A percentile compares a stretch with the other conserved stretches of the same genome.
These are phyloP conservation scores for Riparia riparia DNA, from an alignment of 2,113 vertebrate genomes.

Conservation along the genomic window DNA sequence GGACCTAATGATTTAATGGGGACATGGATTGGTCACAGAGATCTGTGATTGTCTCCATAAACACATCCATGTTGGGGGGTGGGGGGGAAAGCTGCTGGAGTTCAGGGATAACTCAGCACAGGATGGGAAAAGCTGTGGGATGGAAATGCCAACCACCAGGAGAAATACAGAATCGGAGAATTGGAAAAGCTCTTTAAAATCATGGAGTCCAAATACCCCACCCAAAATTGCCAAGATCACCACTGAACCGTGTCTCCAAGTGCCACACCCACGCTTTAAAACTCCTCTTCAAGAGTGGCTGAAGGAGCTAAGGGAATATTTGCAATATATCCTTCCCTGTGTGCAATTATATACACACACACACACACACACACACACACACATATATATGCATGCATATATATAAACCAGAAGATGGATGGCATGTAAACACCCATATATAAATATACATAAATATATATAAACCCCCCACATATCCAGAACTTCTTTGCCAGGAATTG, in stretches of 20 bases:
- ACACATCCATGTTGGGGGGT: accelerated
- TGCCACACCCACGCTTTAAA: not conserved
- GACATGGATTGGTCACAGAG: not conserved
- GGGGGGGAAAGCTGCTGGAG: not conserved
- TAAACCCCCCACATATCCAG: not conserved
- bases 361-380: no score
- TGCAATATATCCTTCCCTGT: not conserved
- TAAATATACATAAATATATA: not conserved
- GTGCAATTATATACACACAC: not conserved
- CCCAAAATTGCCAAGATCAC: not conserved
- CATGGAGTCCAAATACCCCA: accelerated
- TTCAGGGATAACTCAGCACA: not conserved
- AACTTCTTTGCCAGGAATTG: not conserved
- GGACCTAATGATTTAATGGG: not conserved
- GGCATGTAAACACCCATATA: not conserved
- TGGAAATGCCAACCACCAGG: not conserved
- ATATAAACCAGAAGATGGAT: not conserved
- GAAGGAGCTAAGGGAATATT: not conserved
- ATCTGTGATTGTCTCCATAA: not conserved
- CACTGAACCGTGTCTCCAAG: not conserved
- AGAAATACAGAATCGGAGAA: not conserved
- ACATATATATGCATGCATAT: no score
- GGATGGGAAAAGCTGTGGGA: not conserved
- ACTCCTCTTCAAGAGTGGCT: not conserved
- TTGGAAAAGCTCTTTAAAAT: not conserved